Evolutionary conservation across 2,888 invertebrate species (phyloP), one percentile per base, ranked within the genome.

Genomic region (Leptinotarsa tumamoca): DNA sequence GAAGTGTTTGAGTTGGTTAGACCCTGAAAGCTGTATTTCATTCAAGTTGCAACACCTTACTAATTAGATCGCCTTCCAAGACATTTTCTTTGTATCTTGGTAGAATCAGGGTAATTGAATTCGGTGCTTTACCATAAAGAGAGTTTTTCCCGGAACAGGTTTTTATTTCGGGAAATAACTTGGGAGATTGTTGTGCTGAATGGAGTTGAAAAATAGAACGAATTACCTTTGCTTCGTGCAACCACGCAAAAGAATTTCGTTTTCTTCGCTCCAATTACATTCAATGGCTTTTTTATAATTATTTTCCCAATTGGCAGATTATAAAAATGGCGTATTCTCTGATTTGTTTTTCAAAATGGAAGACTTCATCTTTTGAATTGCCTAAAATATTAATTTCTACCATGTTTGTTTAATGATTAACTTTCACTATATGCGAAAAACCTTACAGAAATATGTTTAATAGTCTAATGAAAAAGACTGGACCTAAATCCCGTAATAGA

Each of bases 21-120:
- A 63, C 63, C 43, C 63, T 15, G 18, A 33, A 7, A 10, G 33
- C 63, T 33, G 33, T 63, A 63, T 63, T 63, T 63, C 63, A 43
- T 63, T 63, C 17, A n/a, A n/a, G 43, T 33, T 63, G 33, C 63
- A 63, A 33, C 63, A 63, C 63, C 63, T 63, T 43, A 3, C 63
- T 63, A 63, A 63, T 63, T 63, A 63, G n/a, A 43, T 63, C n/a
- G 33, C 63, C n/a, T 63, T 15, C n/a, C 63, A 61, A 61, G 61
- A 61, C 27, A 27, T 61, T 63, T 13, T 63, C 63, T 63, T 63
- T 63, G 33, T 33, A 33, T 63, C 33, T 33, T 33, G 17, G 63
- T 63, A 18, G 63, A 63, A 27, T 63, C 33, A n/a, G 33, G 63
- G 33, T 33, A 63, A 63, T 63, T 63, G 63, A 63, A 63, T 63